phyloP scores from a whole-genome alignment of 2,113 vertebrate genomes.

The Colaptes auratus region DNA sequence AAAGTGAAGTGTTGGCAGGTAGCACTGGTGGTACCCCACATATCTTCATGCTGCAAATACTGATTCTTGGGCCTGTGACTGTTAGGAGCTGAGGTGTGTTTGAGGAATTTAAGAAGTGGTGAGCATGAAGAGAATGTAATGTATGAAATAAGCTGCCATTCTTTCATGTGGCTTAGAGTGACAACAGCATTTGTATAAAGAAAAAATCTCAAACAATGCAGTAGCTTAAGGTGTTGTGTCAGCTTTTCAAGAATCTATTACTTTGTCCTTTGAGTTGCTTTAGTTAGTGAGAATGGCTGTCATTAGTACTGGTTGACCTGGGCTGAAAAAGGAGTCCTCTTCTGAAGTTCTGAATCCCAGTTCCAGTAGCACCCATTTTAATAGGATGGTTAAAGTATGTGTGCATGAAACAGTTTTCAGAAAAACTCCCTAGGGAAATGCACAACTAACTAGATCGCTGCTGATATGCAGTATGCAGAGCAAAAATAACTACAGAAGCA shows the following conservation, averaged over 20 bases:
- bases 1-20: not conserved
- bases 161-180: not conserved
- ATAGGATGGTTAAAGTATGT: not conserved
- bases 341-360: not conserved
- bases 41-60: not conserved
- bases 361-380: not conserved
- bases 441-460: not conserved
- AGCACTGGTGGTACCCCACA: not conserved
- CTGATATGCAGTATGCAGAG: not conserved
- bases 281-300: not conserved
- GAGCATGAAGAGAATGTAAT: not conserved
- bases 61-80: not conserved
- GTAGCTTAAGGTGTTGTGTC: not conserved
- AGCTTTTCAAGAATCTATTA: not conserved
- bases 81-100: not conserved
- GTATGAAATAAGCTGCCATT: not conserved
- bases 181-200: not conserved
- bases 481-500: slow-evolving; percentile 17
- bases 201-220: not conserved
- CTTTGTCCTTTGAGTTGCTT: not conserved
- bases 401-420: not conserved
- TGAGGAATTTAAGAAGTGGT: not conserved
- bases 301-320: not conserved
- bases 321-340: not conserved
- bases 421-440: not conserved